Conservation (phyloP, 2,113 vertebrate genomes). For the Columba livia region DNA sequence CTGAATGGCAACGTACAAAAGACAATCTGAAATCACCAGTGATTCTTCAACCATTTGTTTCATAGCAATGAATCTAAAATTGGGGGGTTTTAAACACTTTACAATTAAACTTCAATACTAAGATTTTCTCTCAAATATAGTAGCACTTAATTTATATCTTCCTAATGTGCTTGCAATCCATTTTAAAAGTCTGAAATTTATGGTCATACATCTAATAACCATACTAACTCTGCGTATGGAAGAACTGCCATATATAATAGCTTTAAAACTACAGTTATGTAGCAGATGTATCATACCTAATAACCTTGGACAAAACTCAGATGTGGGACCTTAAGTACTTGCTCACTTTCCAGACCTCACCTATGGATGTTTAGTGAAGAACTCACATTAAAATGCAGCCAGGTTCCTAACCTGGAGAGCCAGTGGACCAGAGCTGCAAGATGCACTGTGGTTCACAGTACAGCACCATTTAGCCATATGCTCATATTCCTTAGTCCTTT, state of each 20-base stretch:
- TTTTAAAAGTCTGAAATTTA: constrained; percentile 40
- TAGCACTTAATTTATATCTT: constrained; percentile 39
- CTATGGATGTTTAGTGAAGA: background rate
- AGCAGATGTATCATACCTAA: background rate
- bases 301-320: background rate
- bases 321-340: background rate
- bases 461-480: rapidly evolving
- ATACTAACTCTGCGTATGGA: background rate
- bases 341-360: background rate
- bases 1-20: background rate
- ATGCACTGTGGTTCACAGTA: background rate
- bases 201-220: constrained; percentile 1
- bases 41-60: constrained; percentile 44
- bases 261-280: background rate
- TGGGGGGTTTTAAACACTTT: constrained; percentile 31
- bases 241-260: background rate
- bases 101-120: constrained; percentile 1
- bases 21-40: constrained; percentile 19
- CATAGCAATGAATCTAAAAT: constrained; percentile 32
- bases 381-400: background rate
- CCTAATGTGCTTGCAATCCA: constrained; percentile 43
- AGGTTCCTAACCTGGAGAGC: background rate
- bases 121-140: constrained; percentile 40
- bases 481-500: background rate
- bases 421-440: background rate